Percentiles rank a stretch among this genome's conserved stretches.
phyloP scores from a whole-genome alignment of 2,113 vertebrate species.

The Neodontobutis hainanensis region DNA sequence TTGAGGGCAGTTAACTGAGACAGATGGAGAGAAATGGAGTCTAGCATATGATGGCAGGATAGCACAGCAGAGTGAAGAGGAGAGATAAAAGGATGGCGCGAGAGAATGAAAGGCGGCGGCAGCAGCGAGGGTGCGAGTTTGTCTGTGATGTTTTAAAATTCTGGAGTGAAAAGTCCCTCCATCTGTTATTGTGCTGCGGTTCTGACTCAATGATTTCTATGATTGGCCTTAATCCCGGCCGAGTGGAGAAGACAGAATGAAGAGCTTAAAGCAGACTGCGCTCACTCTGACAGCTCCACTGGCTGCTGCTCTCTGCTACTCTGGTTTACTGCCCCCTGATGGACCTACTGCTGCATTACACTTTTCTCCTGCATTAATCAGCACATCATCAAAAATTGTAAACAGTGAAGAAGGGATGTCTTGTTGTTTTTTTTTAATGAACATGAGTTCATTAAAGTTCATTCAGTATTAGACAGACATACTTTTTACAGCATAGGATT shows the following conservation, averaged over 20 bases:
- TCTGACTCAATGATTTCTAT: conserved; percentile 73
- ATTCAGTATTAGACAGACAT: too few species aligned
- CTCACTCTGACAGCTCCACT: conserved; percentile 74
- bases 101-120: conserved; percentile 26
- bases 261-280: conserved; percentile 77
- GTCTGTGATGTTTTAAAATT: conserved; percentile 77
- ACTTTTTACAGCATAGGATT: too few species aligned
- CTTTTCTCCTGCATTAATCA: conserved; percentile 11
- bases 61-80: conserved; percentile 48
- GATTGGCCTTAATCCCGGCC: conserved; percentile 78
- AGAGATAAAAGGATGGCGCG: conserved; percentile 58
- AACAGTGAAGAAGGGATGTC: too few species aligned
- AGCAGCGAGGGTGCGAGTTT: conserved; percentile 54
- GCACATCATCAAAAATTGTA: too few species aligned
- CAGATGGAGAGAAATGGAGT: conserved; percentile 69
- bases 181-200: conserved; percentile 75
- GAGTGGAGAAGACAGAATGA: conserved; percentile 72
- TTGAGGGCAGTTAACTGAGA: conserved; percentile 67
- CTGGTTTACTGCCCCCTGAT: conserved; percentile 67
- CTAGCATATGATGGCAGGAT: conserved; percentile 61
- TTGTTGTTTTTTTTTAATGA: too few species aligned
- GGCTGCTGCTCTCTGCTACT: conserved; percentile 44
- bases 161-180: conserved; percentile 67
- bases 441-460: too few species aligned
- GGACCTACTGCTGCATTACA: conserved; percentile 57